A percentile compares a stretch with the other conserved stretches of the same genome.
Conservation (phyloP, 2,113 vertebrate genomes). For the Lethenteron reissneri region DNA sequence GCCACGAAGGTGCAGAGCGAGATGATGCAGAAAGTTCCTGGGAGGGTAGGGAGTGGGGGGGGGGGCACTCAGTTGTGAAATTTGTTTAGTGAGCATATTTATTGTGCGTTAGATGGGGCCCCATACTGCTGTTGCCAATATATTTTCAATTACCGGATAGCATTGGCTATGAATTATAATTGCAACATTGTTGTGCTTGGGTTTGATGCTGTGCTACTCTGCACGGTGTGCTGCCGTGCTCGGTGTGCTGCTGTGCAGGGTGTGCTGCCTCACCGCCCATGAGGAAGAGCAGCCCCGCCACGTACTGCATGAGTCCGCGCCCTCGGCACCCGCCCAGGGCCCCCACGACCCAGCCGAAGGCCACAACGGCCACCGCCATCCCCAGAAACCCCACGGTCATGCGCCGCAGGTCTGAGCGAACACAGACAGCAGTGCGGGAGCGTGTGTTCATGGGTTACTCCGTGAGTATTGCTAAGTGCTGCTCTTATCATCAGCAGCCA, state of each 20-base stretch:
- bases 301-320: constrained; percentile 94
- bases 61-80: too few species aligned
- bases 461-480: too few species aligned
- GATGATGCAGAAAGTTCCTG: constrained; percentile 96
- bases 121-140: too few species aligned
- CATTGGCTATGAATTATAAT: neutral
- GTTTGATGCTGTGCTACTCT: neutral
- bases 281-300: constrained; percentile 88
- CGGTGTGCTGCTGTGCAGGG: neutral
- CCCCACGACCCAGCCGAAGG: constrained; percentile 85
- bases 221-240: neutral
- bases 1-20: constrained; percentile 91
- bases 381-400: constrained; percentile 98
- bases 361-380: constrained; percentile 93
- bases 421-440: constrained; percentile 5
- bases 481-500: too few species aligned
- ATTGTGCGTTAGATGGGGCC: too few species aligned
- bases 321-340: constrained; percentile 93
- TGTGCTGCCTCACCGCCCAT: constrained; percentile 64
- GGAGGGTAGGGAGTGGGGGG: constrained; percentile 9
- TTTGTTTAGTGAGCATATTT: too few species aligned
- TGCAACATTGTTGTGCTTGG: neutral
- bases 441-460: too few species aligned
- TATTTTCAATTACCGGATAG: too few species aligned
- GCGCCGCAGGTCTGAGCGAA: constrained; percentile 50